phyloP scores from a whole-genome alignment of 2,797 vertebrate species.

The Euphonia xanthogaster region DNA sequence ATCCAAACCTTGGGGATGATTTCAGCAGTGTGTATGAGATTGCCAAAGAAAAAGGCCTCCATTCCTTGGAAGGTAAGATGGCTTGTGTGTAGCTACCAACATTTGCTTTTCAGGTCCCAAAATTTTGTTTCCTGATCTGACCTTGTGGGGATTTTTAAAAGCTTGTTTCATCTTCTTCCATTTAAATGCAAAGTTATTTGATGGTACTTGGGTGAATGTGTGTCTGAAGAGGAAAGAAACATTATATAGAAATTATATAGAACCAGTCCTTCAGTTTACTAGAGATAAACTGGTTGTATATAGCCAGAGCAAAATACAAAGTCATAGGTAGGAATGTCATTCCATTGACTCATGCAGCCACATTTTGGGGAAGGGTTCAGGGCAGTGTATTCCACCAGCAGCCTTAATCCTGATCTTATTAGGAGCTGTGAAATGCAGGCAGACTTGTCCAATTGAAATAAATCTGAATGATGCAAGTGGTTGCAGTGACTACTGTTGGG shows the following conservation, averaged over 20 bases:
- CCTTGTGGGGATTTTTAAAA: fast-evolving
- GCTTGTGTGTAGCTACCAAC: not conserved
- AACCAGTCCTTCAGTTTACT: not conserved
- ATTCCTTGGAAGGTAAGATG: constrained; percentile 90
- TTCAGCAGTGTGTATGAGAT: constrained; percentile 94
- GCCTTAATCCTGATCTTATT: not conserved
- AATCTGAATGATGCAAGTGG: not conserved
- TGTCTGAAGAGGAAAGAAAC: constrained; percentile 20
- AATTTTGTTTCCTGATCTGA: not conserved
- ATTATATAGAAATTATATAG: not conserved
- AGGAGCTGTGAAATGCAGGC: not conserved
- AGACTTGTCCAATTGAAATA: not conserved
- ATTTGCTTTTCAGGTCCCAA: not conserved
- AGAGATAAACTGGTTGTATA: not conserved
- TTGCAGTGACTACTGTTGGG: not conserved
- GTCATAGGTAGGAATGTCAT: fast-evolving
- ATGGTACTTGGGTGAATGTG: not conserved
- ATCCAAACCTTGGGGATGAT: constrained; percentile 90
- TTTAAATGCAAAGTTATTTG: not conserved
- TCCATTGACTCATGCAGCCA: not conserved
- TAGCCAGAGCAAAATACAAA: not conserved
- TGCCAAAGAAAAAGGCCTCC: constrained; percentile 88
- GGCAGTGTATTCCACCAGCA: not conserved
- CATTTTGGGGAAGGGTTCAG: not conserved
- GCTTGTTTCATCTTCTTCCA: not conserved